phyloP scores from a whole-genome alignment of 37 sponge, comb jelly and placozoan genomes.

The Spongia lamella region DNA sequence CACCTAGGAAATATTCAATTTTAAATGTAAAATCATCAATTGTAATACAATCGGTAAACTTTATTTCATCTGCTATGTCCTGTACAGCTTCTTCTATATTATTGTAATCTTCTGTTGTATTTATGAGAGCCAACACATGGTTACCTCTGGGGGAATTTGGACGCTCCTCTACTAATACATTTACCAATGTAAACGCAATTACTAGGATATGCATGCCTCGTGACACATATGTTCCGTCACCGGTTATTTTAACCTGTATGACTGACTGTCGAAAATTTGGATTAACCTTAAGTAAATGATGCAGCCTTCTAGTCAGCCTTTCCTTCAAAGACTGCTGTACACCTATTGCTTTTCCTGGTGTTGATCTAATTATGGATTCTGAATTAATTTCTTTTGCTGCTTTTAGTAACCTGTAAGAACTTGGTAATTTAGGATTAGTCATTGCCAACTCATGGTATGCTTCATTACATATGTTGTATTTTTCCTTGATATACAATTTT shows the following conservation, averaged over 20 bases:
- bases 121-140: constrained; percentile 4
- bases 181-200: not conserved
- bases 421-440: not conserved
- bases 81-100: not conserved
- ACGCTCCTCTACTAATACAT: not conserved
- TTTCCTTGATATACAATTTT: constrained; percentile 5
- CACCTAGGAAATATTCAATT: not conserved
- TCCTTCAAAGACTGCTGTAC: constrained; percentile 5
- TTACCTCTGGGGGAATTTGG: not conserved
- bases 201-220: not conserved
- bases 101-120: not conserved
- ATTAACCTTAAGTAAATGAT: not conserved
- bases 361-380: not conserved
- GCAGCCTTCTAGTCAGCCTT: not conserved
- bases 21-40: not conserved
- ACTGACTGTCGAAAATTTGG: not conserved
- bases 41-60: not conserved
- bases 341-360: not conserved
- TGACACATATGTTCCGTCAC: constrained; percentile 20
- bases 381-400: not conserved
- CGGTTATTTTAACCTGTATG: constrained; percentile 9
- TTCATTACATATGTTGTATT: constrained; percentile 3
- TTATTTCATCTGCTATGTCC: constrained; percentile 9
- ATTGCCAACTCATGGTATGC: constrained; percentile 20
- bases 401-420: not conserved